Base-by-base conservation (phyloP, 2,888 invertebrate species). In the Carcina quercana region DNA sequence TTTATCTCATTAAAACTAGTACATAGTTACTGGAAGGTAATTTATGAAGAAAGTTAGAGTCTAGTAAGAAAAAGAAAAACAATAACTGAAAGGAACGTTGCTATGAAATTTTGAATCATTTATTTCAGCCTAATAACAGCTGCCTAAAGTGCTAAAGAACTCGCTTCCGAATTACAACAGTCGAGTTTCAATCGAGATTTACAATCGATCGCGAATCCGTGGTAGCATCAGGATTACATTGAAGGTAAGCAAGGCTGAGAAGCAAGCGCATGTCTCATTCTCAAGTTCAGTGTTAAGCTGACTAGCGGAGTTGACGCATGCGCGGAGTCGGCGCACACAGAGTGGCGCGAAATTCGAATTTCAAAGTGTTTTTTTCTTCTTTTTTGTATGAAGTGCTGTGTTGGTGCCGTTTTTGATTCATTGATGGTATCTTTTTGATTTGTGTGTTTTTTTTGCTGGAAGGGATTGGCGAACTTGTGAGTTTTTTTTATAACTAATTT, bases 281-380 rank as follows among this genome's bases (percentile, higher is more conserved):
- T 59, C 73, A 75, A 75, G 75, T 76, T 76, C 75, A 76, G 75
- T 76, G 74, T 66, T 74, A 72, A 44, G 45, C 41, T 47, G 62
- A 48, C 63, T 52, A 56, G 60, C 60, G 54, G 34, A 27, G 43
- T 36, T 46, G 37, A 49, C 46, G 63, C 54, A 61, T 69, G 64
- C 50, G 48, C 42, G 40, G 27, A 22, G 28, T 47, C 43, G 38
- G 26, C 21, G 27, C 41, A 42, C 45, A 38, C 20, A 35, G 38
- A 40, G 40, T 12, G 15, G 28, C 35, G 31, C 34, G 42, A 35
- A 47, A 46, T 50, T 53, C 37, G 12, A 53, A 56, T 47, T 45
- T 46, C 37, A 49, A 49, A 52, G 32, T 34, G 58, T 54, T 48
- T 40, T 37, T 47, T 44, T 20, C 10, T 20, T 19, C 4, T 20